A percentile compares a stretch with the other conserved stretches of the same genome.
phyloP scores from a whole-genome alignment of 2,113 vertebrate species.

The Eudorcas thomsonii region DNA sequence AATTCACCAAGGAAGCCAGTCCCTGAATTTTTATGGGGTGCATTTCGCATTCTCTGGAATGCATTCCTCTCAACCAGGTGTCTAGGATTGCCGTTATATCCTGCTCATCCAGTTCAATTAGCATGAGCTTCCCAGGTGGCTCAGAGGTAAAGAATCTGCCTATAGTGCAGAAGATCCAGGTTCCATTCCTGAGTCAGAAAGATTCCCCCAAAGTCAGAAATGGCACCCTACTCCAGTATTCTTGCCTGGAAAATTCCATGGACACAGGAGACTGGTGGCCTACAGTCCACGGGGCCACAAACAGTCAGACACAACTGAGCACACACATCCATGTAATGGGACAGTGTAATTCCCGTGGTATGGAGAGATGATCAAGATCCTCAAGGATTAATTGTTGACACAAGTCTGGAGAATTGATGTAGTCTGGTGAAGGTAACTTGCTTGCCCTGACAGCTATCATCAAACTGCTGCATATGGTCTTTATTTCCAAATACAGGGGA shows the following conservation, averaged over 20 bases:
- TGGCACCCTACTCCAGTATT: background rate
- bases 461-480: background rate
- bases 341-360: background rate
- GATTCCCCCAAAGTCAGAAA: background rate
- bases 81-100: background rate
- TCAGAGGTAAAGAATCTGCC: background rate
- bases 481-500: background rate
- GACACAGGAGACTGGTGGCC: background rate
- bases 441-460: background rate
- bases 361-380: background rate
- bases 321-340: background rate
- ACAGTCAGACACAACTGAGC: background rate
- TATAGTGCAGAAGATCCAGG: background rate
- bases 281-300: background rate
- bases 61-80: background rate
- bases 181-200: background rate
- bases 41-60: background rate
- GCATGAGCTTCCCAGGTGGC: background rate
- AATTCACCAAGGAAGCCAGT: background rate
- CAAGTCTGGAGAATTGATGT: background rate
- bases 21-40: background rate
- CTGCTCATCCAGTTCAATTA: background rate
- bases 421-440: background rate
- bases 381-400: background rate
- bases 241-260: background rate